Conservation (phyloP, 2,888 invertebrate species). For the Lepidocyrtinus sp. region DNA sequence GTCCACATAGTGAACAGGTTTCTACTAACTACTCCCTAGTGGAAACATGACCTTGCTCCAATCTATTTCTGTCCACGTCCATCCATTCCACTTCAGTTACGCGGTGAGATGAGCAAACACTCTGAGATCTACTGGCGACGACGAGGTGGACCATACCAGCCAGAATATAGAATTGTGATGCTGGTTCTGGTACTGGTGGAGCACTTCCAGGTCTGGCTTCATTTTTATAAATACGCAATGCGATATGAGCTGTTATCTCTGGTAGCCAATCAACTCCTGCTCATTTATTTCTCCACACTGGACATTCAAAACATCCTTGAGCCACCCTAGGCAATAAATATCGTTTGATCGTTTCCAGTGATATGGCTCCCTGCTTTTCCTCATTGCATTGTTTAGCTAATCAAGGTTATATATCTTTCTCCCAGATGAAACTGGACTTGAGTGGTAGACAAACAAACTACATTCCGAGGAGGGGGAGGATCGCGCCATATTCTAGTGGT, state of each 20-base stretch:
- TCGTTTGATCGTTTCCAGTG: not conserved
- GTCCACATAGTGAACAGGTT: conserved; percentile 13
- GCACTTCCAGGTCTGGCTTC: too few relatives aligned
- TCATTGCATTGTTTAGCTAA: conserved; percentile 4
- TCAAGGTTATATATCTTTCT: conserved; percentile 3
- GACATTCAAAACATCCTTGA: not conserved
- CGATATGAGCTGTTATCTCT: conserved; percentile 17
- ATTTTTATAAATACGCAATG: conserved; percentile 21
- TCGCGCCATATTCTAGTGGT: not conserved
- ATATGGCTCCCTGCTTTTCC: not conserved
- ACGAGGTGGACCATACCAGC: not conserved
- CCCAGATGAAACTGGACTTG: not conserved
- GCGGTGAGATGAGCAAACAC: conserved; percentile 5
- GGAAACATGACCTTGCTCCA: conserved; percentile 18
- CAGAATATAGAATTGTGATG: too few relatives aligned
- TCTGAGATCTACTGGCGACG: not conserved
- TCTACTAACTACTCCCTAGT: conserved; percentile 10
- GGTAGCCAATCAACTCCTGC: not conserved
- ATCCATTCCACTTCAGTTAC: not conserved
- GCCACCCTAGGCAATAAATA: not conserved
- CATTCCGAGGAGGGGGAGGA: too few relatives aligned
- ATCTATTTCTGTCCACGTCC: conserved; percentile 11
- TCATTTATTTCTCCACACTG: conserved; percentile 15
- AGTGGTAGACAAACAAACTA: too few relatives aligned
- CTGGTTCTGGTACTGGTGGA: too few relatives aligned